Conservation (phyloP, 2,113 vertebrate species). For the Uria aalge region DNA sequence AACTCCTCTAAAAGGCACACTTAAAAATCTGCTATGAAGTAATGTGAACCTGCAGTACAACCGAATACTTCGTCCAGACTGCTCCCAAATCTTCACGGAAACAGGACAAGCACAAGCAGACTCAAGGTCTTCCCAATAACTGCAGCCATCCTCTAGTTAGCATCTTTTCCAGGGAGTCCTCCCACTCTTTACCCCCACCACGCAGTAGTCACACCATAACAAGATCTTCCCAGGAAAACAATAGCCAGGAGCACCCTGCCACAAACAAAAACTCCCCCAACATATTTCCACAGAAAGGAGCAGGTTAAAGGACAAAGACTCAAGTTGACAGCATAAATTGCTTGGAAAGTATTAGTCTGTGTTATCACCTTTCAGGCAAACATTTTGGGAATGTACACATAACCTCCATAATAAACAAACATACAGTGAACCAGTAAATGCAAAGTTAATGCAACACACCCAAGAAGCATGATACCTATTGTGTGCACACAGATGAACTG, state of each 20-base stretch:
- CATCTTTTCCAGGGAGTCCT: neutral
- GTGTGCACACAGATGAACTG: neutral
- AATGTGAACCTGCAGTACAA: neutral
- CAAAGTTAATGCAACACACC: neutral
- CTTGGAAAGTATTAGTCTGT: neutral
- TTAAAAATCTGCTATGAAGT: neutral
- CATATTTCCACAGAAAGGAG: fast-evolving
- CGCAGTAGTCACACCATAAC: neutral
- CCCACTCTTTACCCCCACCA: neutral
- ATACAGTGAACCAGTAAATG: neutral
- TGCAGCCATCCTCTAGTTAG: neutral
- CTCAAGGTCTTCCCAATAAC: neutral
- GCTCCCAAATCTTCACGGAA: neutral
- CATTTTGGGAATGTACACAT: fast-evolving
- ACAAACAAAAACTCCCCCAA: neutral
- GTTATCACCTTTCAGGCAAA: neutral
- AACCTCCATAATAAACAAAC: neutral
- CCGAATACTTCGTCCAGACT: neutral
- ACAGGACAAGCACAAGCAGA: neutral
- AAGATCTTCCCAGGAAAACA: neutral
- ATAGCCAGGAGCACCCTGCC: neutral
- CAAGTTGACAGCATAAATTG: neutral
- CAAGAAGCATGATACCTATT: neutral
- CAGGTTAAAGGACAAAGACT: neutral
- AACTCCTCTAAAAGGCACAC: neutral